Conservation (phyloP, 2,797 vertebrate species). For the Periparus ater region DNA sequence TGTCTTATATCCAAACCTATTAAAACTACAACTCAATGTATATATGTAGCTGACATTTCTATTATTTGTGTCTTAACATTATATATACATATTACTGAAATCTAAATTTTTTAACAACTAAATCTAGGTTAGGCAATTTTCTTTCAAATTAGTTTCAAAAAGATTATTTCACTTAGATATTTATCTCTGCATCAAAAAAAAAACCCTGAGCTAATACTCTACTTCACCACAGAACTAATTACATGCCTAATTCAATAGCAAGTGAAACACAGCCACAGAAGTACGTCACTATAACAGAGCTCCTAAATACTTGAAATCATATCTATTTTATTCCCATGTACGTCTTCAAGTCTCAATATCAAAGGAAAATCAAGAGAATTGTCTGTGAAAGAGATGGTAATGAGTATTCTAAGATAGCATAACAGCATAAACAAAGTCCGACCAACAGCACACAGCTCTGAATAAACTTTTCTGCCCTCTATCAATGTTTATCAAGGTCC, state of each 20-base stretch:
- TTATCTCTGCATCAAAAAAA: background rate
- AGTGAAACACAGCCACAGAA: background rate
- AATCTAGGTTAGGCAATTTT: background rate
- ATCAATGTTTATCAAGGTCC: background rate
- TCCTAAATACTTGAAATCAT: rapidly evolving
- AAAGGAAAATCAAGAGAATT: background rate
- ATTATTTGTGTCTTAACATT: background rate
- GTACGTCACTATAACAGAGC: background rate
- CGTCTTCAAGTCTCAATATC: background rate
- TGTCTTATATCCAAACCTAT: background rate
- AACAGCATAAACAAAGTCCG: background rate
- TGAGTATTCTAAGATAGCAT: background rate
- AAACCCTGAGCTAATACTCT: background rate
- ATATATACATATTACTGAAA: background rate
- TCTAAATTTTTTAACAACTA: background rate
- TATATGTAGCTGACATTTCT: background rate
- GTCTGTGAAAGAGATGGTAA: background rate
- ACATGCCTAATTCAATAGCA: background rate
- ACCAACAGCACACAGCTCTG: background rate
- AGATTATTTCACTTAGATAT: background rate
- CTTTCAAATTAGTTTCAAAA: background rate
- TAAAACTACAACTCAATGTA: background rate
- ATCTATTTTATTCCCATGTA: background rate
- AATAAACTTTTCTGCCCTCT: background rate
- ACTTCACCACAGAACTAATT: background rate